phyloP scores from a whole-genome alignment of 53 echinoderm and acorn worm species.

The Hippasteria phrygiana region DNA sequence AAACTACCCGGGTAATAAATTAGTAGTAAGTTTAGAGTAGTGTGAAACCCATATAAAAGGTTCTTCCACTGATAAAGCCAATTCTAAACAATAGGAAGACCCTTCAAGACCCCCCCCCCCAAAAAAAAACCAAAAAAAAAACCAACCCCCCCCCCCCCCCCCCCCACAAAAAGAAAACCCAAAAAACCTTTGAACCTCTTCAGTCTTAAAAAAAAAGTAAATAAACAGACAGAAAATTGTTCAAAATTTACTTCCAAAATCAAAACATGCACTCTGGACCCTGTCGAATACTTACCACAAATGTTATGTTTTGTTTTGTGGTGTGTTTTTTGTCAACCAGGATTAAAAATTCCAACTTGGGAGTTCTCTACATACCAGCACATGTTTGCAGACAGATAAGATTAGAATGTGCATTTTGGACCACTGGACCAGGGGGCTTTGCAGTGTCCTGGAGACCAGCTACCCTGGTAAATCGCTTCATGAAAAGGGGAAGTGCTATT shows the following conservation, averaged over 20 bases:
- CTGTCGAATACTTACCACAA: background rate
- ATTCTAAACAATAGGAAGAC: too few relatives aligned
- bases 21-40: too few relatives aligned
- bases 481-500: background rate
- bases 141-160: too few relatives aligned
- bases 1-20: too few relatives aligned
- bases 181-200: slow-evolving; percentile 5
- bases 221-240: slow-evolving; percentile 29
- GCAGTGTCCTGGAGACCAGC: background rate
- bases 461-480: slow-evolving; percentile 27
- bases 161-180: background rate
- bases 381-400: slow-evolving; percentile 56
- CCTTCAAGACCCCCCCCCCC: too few relatives aligned
- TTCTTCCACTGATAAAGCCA: too few relatives aligned
- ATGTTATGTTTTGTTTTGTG: background rate
- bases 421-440: background rate
- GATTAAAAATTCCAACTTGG: background rate
- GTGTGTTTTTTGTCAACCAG: background rate
- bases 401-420: slow-evolving; percentile 36
- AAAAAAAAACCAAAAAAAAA: background rate
- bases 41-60: too few relatives aligned
- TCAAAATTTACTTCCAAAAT: background rate
- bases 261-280: slow-evolving; percentile 60
- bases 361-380: slow-evolving; percentile 36
- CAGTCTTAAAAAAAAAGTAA: background rate